Evolutionary conservation across 2,797 vertebrate species (phyloP).

Genomic region (Phaenicophaeus curvirostris): DNA sequence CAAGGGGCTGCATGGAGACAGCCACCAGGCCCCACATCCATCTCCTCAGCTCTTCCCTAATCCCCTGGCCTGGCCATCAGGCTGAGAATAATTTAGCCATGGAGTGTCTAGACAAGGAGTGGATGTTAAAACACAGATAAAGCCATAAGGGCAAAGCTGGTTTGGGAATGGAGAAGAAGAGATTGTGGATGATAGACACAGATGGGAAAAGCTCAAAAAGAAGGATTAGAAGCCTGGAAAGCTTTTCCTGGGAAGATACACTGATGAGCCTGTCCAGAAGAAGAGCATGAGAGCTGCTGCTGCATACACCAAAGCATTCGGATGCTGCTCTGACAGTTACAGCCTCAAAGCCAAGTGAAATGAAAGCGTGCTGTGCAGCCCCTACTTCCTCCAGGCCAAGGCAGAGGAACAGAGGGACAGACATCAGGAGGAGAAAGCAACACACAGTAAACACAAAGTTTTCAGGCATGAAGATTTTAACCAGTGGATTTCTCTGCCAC

Average conservation of each 20-base stretch:
- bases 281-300: not conserved
- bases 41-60: not conserved
- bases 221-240: not conserved
- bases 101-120: not conserved
- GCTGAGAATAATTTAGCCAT: not conserved
- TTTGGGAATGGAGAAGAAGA: not conserved
- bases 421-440: not conserved
- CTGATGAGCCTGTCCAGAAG: not conserved
- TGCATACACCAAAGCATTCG: not conserved
- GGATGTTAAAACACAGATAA: not conserved
- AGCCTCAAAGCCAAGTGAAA: not conserved
- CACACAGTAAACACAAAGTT: conserved; percentile 2
- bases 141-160: not conserved
- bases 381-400: not conserved
- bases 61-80: not conserved
- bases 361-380: not conserved
- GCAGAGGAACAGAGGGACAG: not conserved
- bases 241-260: not conserved
- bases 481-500: not conserved
- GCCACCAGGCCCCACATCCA: not conserved
- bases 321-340: not conserved
- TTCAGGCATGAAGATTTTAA: not conserved
- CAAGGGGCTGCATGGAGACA: not conserved
- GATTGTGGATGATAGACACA: not conserved
- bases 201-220: not conserved